Conservation (phyloP, 2,888 invertebrate species). For the Nebria brevicollis region DNA sequence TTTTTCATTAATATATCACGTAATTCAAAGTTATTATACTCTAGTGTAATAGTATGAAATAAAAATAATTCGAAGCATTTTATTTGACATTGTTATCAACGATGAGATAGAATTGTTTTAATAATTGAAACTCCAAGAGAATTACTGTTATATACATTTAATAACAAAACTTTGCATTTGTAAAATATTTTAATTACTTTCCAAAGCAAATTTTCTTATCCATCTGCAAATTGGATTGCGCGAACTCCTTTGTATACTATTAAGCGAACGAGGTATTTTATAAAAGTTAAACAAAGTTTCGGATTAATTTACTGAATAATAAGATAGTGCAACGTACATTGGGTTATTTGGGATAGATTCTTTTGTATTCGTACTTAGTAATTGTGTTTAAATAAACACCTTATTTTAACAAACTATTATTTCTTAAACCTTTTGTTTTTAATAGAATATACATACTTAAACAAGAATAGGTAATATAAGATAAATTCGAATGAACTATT, state of each 20-base stretch:
- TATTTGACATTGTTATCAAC: background rate
- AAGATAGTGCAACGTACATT: background rate
- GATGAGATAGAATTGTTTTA: background rate
- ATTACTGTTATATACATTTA: background rate
- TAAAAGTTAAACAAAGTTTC: conserved; percentile 8
- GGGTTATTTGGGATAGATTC: background rate
- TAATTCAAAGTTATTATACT: background rate
- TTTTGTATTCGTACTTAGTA: background rate
- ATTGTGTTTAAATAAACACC: background rate
- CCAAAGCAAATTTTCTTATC: conserved; percentile 23
- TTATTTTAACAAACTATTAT: no score
- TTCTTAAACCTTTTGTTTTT: no score
- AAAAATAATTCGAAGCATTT: no score
- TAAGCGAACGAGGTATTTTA: background rate
- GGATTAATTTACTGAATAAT: background rate
- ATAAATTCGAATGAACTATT: no score
- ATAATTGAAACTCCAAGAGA: background rate
- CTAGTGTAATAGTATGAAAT: no score
- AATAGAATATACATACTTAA: no score
- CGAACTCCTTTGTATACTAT: background rate
- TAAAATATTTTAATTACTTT: conserved; percentile 26
- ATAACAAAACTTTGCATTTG: conserved; percentile 19
- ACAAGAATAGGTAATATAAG: no score
- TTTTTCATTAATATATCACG: background rate
- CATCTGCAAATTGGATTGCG: conserved; percentile 11